Percentiles rank a stretch among this genome's conserved stretches.
phyloP scores from a whole-genome alignment of 2,113 vertebrate species.

The Monopterus albus region DNA sequence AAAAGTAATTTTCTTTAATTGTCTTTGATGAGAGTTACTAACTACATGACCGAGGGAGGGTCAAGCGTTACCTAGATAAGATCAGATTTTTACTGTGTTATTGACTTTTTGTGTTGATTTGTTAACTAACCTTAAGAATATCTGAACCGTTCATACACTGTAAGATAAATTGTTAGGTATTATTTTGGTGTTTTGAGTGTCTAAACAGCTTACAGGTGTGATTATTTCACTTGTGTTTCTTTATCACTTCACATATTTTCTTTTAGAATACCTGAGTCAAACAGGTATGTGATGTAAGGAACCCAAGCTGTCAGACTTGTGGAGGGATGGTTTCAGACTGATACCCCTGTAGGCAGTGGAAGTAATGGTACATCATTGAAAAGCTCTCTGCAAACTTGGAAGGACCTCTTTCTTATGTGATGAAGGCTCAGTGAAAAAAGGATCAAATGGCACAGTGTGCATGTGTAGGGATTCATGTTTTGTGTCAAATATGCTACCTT shows the following conservation, averaged over 20 bases:
- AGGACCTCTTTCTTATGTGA: constrained; percentile 54
- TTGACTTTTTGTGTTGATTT: constrained; percentile 9
- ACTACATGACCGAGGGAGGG: constrained; percentile 62
- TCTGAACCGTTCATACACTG: constrained; percentile 3
- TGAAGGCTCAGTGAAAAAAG: constrained; percentile 44
- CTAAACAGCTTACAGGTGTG: not conserved
- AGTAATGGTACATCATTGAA: constrained; percentile 68
- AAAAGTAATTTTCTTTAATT: constrained; percentile 76
- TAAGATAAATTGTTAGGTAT: constrained; percentile 10
- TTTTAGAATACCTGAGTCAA: constrained; percentile 58
- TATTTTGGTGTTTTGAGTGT: constrained; percentile 13
- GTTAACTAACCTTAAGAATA: not conserved
- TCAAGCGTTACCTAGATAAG: constrained; percentile 46
- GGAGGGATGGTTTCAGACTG: constrained; percentile 60
- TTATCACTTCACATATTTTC: constrained; percentile 33
- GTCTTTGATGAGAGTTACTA: constrained; percentile 62
- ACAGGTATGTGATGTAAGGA: constrained; percentile 69
- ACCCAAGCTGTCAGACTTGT: constrained; percentile 53
- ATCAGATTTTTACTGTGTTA: constrained; percentile 23
- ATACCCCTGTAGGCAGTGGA: constrained; percentile 58
- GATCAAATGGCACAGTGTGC: constrained; percentile 53
- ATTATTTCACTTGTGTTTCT: constrained; percentile 6
- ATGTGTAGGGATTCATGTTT: constrained; percentile 7
- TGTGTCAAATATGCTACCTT: too few species aligned
- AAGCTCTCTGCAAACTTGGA: constrained; percentile 56